Percentiles rank a stretch among this genome's conserved stretches.
Evolutionary conservation across 2,113 vertebrate species (phyloP).

Genomic region (Spea bombifrons): DNA sequence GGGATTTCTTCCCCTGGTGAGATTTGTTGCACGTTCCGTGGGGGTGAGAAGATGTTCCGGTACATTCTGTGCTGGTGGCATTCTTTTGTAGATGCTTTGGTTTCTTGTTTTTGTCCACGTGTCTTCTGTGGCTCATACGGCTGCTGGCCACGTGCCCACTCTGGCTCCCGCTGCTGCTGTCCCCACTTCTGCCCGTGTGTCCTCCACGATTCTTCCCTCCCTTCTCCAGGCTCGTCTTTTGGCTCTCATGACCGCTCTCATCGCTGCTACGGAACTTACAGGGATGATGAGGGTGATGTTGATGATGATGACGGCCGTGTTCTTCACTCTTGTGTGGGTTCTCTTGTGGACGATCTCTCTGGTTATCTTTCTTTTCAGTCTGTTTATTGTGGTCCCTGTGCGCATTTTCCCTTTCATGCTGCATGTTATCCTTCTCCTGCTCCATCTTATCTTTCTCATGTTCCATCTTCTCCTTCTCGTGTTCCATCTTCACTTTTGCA

Average conservation of each 20-base stretch:
- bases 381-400: no score
- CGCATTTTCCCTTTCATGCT: no score
- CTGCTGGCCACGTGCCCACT: neutral
- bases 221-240: neutral
- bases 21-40: neutral
- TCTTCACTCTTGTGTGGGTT: neutral
- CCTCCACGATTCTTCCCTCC: neutral
- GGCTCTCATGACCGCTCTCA: neutral
- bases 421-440: neutral
- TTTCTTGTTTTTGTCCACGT: neutral
- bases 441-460: neutral
- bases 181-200: conserved; percentile 10
- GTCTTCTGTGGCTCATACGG: neutral
- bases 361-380: no score
- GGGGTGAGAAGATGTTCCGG: neutral
- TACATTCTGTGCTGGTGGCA: neutral
- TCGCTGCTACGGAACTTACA: conserved; percentile 43
- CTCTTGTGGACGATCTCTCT: no score
- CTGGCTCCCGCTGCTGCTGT: neutral
- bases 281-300: no score
- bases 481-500: neutral
- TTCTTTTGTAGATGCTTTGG: no score
- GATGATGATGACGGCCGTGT: no score
- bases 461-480: neutral
- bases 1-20: no score